phyloP scores from a whole-genome alignment of 2,888 invertebrate genomes.

The Drosophila tanythrix region DNA sequence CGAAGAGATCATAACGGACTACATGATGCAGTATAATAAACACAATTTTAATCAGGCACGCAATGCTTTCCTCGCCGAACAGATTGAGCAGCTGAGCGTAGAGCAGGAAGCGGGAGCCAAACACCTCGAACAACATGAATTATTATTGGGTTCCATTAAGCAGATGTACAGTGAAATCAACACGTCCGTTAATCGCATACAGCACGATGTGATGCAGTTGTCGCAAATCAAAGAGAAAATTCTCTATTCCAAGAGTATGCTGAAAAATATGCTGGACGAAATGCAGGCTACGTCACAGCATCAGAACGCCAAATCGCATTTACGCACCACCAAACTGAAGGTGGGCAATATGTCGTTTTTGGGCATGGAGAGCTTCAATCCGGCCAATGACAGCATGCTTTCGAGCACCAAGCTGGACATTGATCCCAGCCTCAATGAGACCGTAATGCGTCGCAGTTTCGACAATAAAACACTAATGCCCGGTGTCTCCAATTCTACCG shows the following conservation, averaged over 20 bases:
- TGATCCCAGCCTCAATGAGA: slow-evolving; percentile 70
- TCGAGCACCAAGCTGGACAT: slow-evolving; percentile 84
- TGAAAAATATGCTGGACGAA: slow-evolving; percentile 78
- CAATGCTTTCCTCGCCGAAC: slow-evolving; percentile 78
- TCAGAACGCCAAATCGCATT: slow-evolving; percentile 69
- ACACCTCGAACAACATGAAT: slow-evolving; percentile 80
- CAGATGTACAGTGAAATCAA: slow-evolving; percentile 81
- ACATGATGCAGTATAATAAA: slow-evolving; percentile 81
- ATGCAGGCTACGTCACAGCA: slow-evolving; percentile 63
- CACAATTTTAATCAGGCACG: slow-evolving; percentile 74
- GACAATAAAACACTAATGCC: slow-evolving; percentile 56
- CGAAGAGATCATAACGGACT: slow-evolving; percentile 81
- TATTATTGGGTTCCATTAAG: slow-evolving; percentile 79
- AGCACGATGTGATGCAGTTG: slow-evolving; percentile 81
- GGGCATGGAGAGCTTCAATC: slow-evolving; percentile 68
- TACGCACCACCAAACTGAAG: slow-evolving; percentile 75
- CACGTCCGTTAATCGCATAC: slow-evolving; percentile 79
- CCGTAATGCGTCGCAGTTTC: slow-evolving; percentile 53
- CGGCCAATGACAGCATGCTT: slow-evolving; percentile 77
- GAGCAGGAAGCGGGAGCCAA: slow-evolving; percentile 70
- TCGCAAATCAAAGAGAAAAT: slow-evolving; percentile 84
- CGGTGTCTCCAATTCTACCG: slow-evolving; percentile 26
- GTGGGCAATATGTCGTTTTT: slow-evolving; percentile 64
- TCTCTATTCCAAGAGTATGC: slow-evolving; percentile 80
- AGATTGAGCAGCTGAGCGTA: slow-evolving; percentile 76